Conservation (phyloP, 2,113 vertebrate genomes). For the Bujurquina vittata region DNA sequence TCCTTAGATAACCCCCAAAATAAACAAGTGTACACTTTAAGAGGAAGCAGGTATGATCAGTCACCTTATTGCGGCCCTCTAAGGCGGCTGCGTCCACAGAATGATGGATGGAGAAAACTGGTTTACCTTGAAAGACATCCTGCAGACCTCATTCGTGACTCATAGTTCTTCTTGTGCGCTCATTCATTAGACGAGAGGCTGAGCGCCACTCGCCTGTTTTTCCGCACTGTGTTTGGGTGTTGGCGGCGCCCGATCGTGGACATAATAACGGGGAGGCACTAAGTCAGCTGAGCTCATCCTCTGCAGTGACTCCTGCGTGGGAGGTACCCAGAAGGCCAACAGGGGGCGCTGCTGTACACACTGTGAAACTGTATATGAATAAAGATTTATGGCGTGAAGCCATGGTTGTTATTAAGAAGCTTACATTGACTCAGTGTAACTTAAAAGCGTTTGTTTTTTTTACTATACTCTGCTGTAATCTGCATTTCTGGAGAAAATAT, state of each 20-base stretch:
- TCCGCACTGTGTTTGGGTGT: slow-evolving; percentile 68
- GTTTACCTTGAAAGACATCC: slow-evolving; percentile 84
- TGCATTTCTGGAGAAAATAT: neutral
- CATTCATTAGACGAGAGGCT: slow-evolving; percentile 48
- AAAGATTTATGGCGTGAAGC: neutral
- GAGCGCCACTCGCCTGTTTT: slow-evolving; percentile 45
- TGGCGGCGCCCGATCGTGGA: slow-evolving; percentile 42
- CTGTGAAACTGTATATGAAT: neutral
- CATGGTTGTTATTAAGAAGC: neutral
- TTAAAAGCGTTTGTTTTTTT: neutral
- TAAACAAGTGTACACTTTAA: neutral
- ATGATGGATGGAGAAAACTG: slow-evolving; percentile 23
- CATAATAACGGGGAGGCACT: slow-evolving; percentile 47
- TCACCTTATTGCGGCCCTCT: slow-evolving; percentile 15
- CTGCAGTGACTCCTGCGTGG: slow-evolving; percentile 53
- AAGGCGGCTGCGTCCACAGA: neutral
- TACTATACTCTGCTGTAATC: neutral
- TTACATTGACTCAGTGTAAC: neutral
- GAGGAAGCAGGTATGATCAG: slow-evolving; percentile 18
- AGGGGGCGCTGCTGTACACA: slow-evolving; percentile 46
- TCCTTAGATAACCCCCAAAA: neutral
- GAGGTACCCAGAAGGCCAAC: neutral
- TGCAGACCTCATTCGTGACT: slow-evolving; percentile 73
- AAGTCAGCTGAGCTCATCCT: slow-evolving; percentile 57
- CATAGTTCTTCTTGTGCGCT: slow-evolving; percentile 58